Evolutionary conservation across 2,797 vertebrate genomes (phyloP).

Genomic region (Hydrolagus colliei): DNA sequence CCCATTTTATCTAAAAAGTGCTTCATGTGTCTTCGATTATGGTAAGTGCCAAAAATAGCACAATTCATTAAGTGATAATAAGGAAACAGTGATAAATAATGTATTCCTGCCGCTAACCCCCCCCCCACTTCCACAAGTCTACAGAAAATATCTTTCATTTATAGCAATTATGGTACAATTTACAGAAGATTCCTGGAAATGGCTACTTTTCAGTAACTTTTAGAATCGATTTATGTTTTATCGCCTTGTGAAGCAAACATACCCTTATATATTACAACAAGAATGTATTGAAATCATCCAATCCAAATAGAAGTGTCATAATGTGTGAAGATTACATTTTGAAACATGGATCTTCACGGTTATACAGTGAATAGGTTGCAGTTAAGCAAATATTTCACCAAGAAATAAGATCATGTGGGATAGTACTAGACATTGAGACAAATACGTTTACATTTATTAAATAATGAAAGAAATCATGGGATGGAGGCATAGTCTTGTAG

Average conservation of each 20-base stretch:
- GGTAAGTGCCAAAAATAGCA: constrained; percentile 32
- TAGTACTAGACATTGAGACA: too few relatives aligned
- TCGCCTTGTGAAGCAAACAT: neutral
- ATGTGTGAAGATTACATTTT: too few relatives aligned
- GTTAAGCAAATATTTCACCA: too few relatives aligned
- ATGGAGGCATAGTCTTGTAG: too few relatives aligned
- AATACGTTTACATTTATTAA: too few relatives aligned
- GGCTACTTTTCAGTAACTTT: neutral
- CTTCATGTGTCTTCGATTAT: constrained; percentile 12
- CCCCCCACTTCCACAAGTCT: too few relatives aligned
- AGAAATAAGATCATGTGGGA: too few relatives aligned
- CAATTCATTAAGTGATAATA: constrained; percentile 36
- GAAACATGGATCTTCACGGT: too few relatives aligned
- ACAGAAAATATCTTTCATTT: neutral
- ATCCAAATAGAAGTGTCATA: neutral
- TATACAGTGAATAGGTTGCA: too few relatives aligned
- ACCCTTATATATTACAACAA: neutral
- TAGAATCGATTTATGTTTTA: neutral
- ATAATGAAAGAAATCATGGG: too few relatives aligned
- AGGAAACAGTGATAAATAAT: constrained; percentile 36
- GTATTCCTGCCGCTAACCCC: constrained; percentile 7
- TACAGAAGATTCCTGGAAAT: neutral
- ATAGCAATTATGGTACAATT: neutral
- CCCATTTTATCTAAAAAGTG: constrained; percentile 6
- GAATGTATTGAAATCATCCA: neutral